Conservation (phyloP, 2,113 vertebrate species). For the Tachuris rubrigastra region DNA sequence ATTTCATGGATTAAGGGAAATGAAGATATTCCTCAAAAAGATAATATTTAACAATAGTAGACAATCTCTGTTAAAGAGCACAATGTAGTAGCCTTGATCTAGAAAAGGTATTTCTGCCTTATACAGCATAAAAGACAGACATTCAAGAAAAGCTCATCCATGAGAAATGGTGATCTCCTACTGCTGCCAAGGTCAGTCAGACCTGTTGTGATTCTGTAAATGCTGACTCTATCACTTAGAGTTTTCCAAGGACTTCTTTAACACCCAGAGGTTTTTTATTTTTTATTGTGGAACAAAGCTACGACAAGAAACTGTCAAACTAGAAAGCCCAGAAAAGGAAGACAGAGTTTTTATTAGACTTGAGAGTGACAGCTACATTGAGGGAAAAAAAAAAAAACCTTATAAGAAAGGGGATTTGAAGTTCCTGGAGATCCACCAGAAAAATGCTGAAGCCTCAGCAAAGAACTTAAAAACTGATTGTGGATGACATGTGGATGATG, state of each 20-base stretch:
- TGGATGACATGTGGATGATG: not conserved
- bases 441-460: not conserved
- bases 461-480: not conserved
- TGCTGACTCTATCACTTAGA: constrained; percentile 20
- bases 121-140: constrained; percentile 3
- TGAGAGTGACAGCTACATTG: not conserved
- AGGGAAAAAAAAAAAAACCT: not conserved
- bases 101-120: constrained; percentile 32
- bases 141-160: constrained; percentile 33
- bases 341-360: constrained; percentile 27
- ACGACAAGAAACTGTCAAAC: not conserved
- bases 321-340: constrained; percentile 21
- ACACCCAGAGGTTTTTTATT: constrained; percentile 32
- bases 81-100: constrained; percentile 16
- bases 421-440: not conserved
- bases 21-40: not conserved
- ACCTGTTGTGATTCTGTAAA: constrained; percentile 35
- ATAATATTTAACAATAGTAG: not conserved
- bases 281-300: constrained; percentile 51
- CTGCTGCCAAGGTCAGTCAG: constrained; percentile 40
- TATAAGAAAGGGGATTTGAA: not conserved
- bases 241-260: constrained; percentile 51
- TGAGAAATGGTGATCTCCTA: constrained; percentile 36
- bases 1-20: not conserved
- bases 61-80: not conserved